Evolutionary conservation across 2,888 invertebrate species (phyloP), one percentile per base, ranked within the genome.

Genomic region (Tenthredo amoena): DNA sequence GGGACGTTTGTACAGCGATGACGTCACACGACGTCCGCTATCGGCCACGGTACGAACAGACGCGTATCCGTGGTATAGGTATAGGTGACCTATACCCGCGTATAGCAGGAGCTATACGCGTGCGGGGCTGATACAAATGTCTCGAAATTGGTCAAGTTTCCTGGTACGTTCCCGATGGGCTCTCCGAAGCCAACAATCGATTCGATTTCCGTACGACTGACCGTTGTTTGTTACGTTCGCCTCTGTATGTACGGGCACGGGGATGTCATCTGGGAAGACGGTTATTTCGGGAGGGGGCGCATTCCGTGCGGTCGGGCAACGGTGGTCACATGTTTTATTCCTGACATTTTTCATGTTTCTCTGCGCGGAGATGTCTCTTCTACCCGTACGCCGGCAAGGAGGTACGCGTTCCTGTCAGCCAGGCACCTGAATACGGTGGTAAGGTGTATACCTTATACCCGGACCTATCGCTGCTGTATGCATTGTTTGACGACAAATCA

Each of bases 331-430:
- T 37, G 71, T 37, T 71, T 37, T 37, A n/a, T 37, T 71, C 37
- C n/a, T 10, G n/a, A 71, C 18, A 71, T 71, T 71, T 47, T 34
- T 71, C 71, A 71, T 34, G 68, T 31, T 68, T 68, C 68, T 65
- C 68, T 18, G 47, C 47, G 47, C 47, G 47, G 1, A 31, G 18
- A 12, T 31, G n/a, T n/a, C 7, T 55, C 55, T 5, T 55, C 55
- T 5, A n/a, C 18, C 55, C 55, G 3, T 47, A 55, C 55, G n/a
- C 7, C 55, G n/a, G 0, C n/a, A 7, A n/a, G 55, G 1, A 55
- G 1, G 55, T 55, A n/a, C n/a, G 6, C 55, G 55, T n/a, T 55
- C 6, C 1, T n/a, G 7, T 55, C 55, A n/a, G n/a, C 1, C n/a
- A n/a, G 55, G n/a, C n/a, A n/a, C 55, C 62, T 62, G 26, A 31